Evolutionary conservation across 1,140 invertebrate species (phyloP).

Genomic region (Saxidomus purpurata): DNA sequence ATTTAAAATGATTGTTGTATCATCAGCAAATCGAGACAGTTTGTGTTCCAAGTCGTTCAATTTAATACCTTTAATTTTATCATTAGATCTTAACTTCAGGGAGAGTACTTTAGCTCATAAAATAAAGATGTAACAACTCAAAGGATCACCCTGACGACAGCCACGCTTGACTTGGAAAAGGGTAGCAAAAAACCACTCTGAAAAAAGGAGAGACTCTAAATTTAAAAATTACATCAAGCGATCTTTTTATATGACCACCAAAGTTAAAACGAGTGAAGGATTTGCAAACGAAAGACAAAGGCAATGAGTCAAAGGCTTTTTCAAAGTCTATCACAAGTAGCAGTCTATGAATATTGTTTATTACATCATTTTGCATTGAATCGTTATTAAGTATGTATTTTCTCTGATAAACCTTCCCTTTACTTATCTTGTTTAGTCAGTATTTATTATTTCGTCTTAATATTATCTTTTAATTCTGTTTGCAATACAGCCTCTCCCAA

Average conservation of each 20-base stretch:
- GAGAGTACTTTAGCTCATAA: too few species aligned
- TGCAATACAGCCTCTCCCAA: too few species aligned
- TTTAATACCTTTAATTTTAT: too few species aligned
- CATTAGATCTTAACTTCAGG: too few species aligned
- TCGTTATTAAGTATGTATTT: neutral
- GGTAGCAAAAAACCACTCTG: too few species aligned
- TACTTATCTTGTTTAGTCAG: neutral
- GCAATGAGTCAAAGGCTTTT: conserved; percentile 5
- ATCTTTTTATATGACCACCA: neutral
- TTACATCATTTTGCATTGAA: neutral
- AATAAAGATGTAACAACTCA: too few species aligned
- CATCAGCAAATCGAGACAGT: too few species aligned
- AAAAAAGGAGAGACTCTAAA: too few species aligned
- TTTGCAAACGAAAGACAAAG: neutral
- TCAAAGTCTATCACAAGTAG: neutral
- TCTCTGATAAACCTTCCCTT: neutral
- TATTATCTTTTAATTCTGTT: too few species aligned
- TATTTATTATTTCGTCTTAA: conserved; percentile 12
- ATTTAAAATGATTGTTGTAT: too few species aligned
- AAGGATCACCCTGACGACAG: too few species aligned
- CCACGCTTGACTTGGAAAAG: neutral
- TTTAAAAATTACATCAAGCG: neutral
- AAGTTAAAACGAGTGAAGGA: neutral
- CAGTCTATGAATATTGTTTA: neutral
- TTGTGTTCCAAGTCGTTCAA: too few species aligned